Percentiles rank a stretch among this genome's conserved stretches.
Conservation (phyloP, 1,140 invertebrate genomes). For the Diploscapter pachys region DNA sequence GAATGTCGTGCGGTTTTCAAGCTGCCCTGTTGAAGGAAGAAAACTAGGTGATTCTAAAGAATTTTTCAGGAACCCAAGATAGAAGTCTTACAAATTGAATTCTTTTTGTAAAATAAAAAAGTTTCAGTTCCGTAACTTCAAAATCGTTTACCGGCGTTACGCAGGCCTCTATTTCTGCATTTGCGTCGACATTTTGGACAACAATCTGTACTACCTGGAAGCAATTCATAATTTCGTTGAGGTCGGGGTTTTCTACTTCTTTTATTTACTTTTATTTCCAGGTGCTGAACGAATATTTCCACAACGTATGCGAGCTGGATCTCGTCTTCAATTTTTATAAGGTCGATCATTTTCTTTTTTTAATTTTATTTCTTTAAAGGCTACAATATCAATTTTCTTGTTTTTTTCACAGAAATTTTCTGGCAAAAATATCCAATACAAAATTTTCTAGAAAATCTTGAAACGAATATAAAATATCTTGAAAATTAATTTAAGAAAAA, state of each 20-base stretch:
- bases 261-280: constrained; percentile 16
- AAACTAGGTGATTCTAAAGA: too few species aligned
- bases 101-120: constrained; percentile 13
- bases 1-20: too few species aligned
- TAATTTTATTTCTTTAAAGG: constrained; percentile 4
- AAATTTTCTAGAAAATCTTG: too few species aligned
- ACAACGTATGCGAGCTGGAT: constrained; percentile 99
- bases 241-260: constrained; percentile 38
- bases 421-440: too few species aligned
- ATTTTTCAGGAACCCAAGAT: too few species aligned
- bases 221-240: constrained; percentile 99
- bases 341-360: constrained; percentile 62
- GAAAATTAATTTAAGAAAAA: too few species aligned
- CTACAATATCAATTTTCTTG: neutral
- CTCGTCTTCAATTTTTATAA: constrained; percentile 99
- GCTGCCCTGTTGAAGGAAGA: too few species aligned
- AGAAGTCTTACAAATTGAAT: neutral
- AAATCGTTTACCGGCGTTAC: constrained; percentile 97
- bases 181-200: constrained; percentile 98
- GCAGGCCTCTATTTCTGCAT: constrained; percentile 99
- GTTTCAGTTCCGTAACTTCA: constrained; percentile 95
- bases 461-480: too few species aligned
- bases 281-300: constrained; percentile 97
- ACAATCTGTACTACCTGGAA: constrained; percentile 96
- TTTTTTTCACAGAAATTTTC: constrained; percentile 22